Base-by-base conservation (phyloP, 2,113 vertebrate species). In the Heliornis fulica region DNA sequence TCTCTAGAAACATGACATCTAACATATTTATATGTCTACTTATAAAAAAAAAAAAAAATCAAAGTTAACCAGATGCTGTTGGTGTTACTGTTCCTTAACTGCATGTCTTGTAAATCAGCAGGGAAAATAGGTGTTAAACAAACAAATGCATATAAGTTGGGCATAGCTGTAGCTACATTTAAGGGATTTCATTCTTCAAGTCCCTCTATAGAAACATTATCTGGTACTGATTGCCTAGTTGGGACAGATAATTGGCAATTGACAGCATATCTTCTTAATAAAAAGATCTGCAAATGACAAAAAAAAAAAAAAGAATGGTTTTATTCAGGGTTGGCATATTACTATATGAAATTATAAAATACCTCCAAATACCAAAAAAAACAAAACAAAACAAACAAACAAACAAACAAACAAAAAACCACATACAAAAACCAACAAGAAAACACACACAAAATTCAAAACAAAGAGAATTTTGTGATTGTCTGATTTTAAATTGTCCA, bases 11-110 rank as follows among this genome's bases (percentile, higher is more conserved):
- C 3, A 9, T 29, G 26, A n/a, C 7, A 3, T 38, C 19, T 50
- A 46, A 61, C 0, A 0, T 2, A 2, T 64, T 59, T 25, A 15
- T 43, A 10, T 23, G 5, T 54, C 61, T 75, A 1, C 3, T 59
- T 63, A 63, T 9, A 3, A 25, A 13, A 23, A 59, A 43, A 23
- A 59, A 43, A 57, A 19, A 7, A 13, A 34, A 83, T 32, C 28
- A 34, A 74, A 48, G 15, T 28, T 57, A 72, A 50, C 8, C 34
- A 77, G 28, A 9, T 66, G 11, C 10, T 90, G 4, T 2, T 80
- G 8, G 5, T 71, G 5, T 29, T 45, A 11, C 1, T 77, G 29
- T 34, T 68, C 26, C 14, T 54, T 38, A 89, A 15, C 31, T 63
- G 7, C 13, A 36, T 18, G 34, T 1, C 12, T 32, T 70, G 4